Evolutionary conservation across 2,113 vertebrate species (phyloP), one percentile per base, ranked within the genome.

Genomic region (Vombatus ursinus): DNA sequence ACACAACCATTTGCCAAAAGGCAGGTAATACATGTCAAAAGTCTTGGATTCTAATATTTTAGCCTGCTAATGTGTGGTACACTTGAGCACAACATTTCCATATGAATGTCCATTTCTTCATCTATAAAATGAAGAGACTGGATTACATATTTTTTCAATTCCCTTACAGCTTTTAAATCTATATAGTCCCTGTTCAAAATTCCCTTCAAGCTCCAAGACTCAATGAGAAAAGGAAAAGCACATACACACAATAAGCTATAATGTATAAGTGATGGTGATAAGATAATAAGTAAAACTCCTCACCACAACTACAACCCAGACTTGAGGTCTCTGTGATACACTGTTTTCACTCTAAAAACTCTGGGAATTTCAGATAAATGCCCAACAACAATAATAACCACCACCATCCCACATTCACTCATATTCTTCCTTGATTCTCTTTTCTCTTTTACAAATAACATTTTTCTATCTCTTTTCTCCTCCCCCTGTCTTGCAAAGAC

Each of bases 401-500:
- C n/a, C 19, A 44, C 5, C 19, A 44, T 44, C 19, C 37, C 19
- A 84, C n/a, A 84, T 25, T 44, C 6, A n/a, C 22, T 4, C 7
- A 90, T 48, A 24, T 44, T 11, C 31, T 31, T 90, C n/a, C 54
- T 3, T 53, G 2, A 3, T 93, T 89, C 92, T 77, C 57, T 93
- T 96, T 84, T 22, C 6, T 84, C 19, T 44, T 84, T 44, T 44
- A 8, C 68, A 84, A 44, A 44, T 44, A 44, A 84, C 5, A n/a
- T 84, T 84, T 77, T 44, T 84, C 68, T 44, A 14, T 19, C 19
- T 84, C 0, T 92, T 52, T 50, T 94, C 14, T 22, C 94, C 28
- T 92, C 14, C 77, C 53, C 31, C 23, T 57, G 25, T 48, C 89
- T 96, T 90, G 11, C n/a, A 94, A 92, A 93, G 28, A 94, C 12